Evolutionary conservation across 2,888 invertebrate species (phyloP), one percentile per base, ranked within the genome.

Genomic region (Watsonalla cultraria): DNA sequence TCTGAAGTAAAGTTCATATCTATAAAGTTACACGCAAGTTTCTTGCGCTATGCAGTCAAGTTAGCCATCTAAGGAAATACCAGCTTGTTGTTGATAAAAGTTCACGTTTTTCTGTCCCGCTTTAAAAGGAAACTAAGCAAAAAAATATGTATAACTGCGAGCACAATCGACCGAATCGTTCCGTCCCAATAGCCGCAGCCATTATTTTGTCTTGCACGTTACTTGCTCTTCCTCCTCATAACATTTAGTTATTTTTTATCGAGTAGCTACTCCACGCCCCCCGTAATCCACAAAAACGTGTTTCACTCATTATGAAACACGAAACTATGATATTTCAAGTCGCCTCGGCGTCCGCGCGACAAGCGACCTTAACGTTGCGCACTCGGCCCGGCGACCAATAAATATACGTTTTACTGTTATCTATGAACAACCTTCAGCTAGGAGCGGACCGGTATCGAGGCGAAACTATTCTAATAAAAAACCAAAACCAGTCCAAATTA

Each of bases 381-480:
- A 80, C 80, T 74, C 82, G 79, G 62, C 67, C 70, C 68, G 70
- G 66, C 73, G 67, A 61, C 81, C 81, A 80, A 86, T 86, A 85
- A 84, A 86, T 87, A 86, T 82, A 84, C 78, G 68, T 80, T 83
- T 81, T 89, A 90, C 89, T 89, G 89, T 89, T 90, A 88, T 86
- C 87, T 86, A 78, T 76, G 76, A 76, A 77, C 82, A 85, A 82
- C 80, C 82, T 84, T 84, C 84, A 82, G 81, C 76, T 77, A 76
- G 70, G 64, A 72, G 72, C 78, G 77, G 81, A 86, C 88, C 83
- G 82, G 88, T 87, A 85, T 85, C 77, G 83, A 80, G 73, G 89
- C 88, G 82, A 87, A 90, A 89, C 86, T 86, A 87, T 90, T 84
- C 84, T 84, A 84, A 84, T 86, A 81, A 85, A 86, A 87, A 82